Conservation (phyloP, 2,113 vertebrate species). For the Pangasianodon hypophthalmus region DNA sequence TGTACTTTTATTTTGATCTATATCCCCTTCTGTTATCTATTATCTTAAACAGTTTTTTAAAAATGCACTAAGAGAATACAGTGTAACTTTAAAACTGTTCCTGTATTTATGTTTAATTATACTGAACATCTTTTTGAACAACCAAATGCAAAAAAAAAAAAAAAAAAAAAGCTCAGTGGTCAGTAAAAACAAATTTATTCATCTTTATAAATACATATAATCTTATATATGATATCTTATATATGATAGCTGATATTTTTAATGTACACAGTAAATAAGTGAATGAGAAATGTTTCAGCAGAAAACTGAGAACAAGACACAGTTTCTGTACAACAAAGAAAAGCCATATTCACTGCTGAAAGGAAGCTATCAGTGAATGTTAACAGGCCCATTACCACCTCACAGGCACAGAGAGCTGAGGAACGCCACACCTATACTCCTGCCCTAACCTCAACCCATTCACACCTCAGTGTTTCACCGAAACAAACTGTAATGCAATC, state of each 20-base stretch:
- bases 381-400: conserved; percentile 3
- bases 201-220: background rate
- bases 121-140: background rate
- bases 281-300: background rate
- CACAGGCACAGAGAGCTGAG: background rate
- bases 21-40: too few relatives aligned
- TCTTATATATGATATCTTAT: too few relatives aligned
- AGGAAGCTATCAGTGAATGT: background rate
- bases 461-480: background rate
- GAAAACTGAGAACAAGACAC: too few relatives aligned
- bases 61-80: background rate
- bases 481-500: background rate
- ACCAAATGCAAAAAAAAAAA: background rate
- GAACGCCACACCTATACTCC: too few relatives aligned
- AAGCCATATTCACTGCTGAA: background rate
- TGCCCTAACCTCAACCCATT: background rate
- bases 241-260: background rate
- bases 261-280: background rate
- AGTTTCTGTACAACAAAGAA: background rate
- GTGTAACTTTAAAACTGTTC: background rate
- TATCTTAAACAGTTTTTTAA: too few relatives aligned
- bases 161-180: too few relatives aligned
- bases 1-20: too few relatives aligned
- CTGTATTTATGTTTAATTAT: background rate
- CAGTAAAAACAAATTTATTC: background rate